Percentiles rank a stretch among this genome's conserved stretches.
These are phyloP conservation scores for Pangasius larnaudii DNA, from an alignment of 2,797 vertebrate species.

Conservation along the genomic window DNA sequence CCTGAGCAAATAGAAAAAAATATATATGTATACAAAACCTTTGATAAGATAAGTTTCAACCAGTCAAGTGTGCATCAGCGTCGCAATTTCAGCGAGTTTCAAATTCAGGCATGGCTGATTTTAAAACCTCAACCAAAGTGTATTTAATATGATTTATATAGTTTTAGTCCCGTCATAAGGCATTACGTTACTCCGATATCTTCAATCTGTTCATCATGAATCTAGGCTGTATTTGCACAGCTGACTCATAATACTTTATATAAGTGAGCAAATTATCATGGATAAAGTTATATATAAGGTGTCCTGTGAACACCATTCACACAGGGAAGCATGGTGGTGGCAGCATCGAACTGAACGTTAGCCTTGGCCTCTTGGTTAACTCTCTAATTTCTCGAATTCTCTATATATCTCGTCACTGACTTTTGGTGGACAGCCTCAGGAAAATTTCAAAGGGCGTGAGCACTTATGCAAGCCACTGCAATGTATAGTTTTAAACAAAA, in stretches of 20 bases:
- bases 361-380: not conserved
- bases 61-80: no score
- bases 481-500: not conserved
- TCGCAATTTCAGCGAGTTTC: no score
- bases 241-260: not conserved
- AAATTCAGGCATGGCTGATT: no score
- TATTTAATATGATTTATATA: not conserved
- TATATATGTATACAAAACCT: not conserved
- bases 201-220: not conserved
- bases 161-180: not conserved
- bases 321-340: not conserved
- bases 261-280: not conserved
- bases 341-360: not conserved
- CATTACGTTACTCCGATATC: not conserved
- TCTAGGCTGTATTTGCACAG: not conserved
- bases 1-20: conserved; percentile 71
- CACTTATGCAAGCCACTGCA: not conserved
- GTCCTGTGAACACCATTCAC: not conserved
- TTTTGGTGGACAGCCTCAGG: not conserved
- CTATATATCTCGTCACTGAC: not conserved
- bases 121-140: no score
- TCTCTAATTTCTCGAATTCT: no score
- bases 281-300: not conserved
- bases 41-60: not conserved
- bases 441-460: no score